These are phyloP conservation scores for Thamnophis elegans DNA, from an alignment of 2,797 vertebrate genomes.

Conservation along the genomic window DNA sequence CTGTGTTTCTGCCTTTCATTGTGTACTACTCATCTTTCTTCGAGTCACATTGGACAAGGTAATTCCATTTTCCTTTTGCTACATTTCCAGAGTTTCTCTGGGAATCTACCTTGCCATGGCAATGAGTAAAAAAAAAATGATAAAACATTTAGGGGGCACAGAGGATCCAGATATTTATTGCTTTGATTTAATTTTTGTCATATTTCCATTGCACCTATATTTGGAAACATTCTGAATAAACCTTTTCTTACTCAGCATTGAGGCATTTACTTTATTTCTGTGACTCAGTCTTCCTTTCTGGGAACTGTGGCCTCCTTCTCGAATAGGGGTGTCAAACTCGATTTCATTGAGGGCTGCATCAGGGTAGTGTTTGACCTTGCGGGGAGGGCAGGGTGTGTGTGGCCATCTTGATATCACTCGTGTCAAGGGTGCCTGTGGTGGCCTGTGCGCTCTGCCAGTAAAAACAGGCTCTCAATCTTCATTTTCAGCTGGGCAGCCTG, in stretches of 20 bases:
- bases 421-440: too few relatives aligned
- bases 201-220: not conserved
- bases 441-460: not conserved
- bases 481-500: not conserved
- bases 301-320: not conserved
- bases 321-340: not conserved
- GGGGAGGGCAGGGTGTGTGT: too few relatives aligned
- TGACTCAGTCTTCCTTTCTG: not conserved
- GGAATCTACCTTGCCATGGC: not conserved
- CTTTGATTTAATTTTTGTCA: not conserved
- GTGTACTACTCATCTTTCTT: constrained; percentile 95
- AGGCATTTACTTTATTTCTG: not conserved
- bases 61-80: constrained; percentile 14
- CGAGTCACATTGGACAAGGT: constrained; percentile 98
- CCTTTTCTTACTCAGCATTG: not conserved
- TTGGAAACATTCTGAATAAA: not conserved
- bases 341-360: not conserved
- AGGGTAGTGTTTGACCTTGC: too few relatives aligned
- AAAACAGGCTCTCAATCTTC: not conserved
- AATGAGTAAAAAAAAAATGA: not conserved
- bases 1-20: constrained; percentile 90
- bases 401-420: too few relatives aligned
- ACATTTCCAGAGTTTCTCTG: not conserved
- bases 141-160: not conserved
- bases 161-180: not conserved